Evolutionary conservation across 35 echinoderm and acorn worm species (phyloP), one percentile per base, ranked within the genome.

Genomic region (Apostichopus parvimensis): DNA sequence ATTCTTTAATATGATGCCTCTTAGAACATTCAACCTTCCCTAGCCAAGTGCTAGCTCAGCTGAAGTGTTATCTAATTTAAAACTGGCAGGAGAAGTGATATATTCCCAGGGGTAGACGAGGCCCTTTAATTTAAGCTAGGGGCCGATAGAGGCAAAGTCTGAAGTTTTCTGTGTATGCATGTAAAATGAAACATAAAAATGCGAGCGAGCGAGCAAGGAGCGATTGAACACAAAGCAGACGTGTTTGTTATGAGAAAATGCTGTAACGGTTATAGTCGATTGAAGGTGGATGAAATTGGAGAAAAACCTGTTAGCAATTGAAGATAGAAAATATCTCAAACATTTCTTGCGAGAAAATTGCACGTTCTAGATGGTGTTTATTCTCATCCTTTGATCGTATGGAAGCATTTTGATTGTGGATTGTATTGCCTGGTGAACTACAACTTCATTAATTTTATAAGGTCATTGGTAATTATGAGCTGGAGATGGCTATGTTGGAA

Each of bases 21-120:
- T 75, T 68, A 68, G 64, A 68, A 68, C 64, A 68, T 68, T 68
- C 64, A 68, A 68, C 64, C 64, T 68, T 75, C 17, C 71, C 71
- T 75, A 75, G 71, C 71, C 71, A 20, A 75, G 71, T 75, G 71
- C 71, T 75, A 75, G 71, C 71, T 75, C 20, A 22, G 71, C 71
- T 75, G 71, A 75, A 75, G 71, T 75, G 71, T 75, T 75, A 75
- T 75, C 71, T 75, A 75, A 75, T 75, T 75, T 75, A 75, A 75
- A 75, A 75, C 71, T 22, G 71, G 71, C 71, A 75, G 71, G 71
- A 75, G 71, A 75, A 75, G 71, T 75, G 71, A 75, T 75, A n/a
- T 75, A 75, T 75, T 75, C 71, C 71, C 71, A 75, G 71, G 71
- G 71, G 71, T 75, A 75, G 71, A 75, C 6, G 71, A 75, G 71